phyloP scores from a whole-genome alignment of 2,888 invertebrate species.

The Strigamia transsilvanica region DNA sequence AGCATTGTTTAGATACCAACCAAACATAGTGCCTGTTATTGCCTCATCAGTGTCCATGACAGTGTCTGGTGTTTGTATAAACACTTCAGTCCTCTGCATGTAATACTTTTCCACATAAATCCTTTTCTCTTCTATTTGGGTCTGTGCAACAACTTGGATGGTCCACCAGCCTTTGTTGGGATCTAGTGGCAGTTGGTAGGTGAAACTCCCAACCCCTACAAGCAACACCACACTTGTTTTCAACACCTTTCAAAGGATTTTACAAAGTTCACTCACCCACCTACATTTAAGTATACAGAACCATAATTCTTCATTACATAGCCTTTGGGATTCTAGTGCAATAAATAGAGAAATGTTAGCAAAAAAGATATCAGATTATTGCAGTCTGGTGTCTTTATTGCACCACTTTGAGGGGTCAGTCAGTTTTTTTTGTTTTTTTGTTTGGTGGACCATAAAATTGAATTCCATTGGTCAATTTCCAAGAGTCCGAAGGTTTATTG shows the following conservation, averaged over 20 bases:
- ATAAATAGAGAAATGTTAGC: not conserved
- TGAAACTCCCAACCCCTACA: conserved; percentile 63
- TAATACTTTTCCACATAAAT: conserved; percentile 64
- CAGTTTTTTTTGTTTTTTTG: not conserved
- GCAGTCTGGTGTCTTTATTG: not conserved
- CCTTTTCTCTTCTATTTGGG: conserved; percentile 57
- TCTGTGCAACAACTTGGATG: conserved; percentile 63
- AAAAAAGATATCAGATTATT: not conserved
- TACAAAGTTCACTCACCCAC: conserved; percentile 58
- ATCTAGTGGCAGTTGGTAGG: conserved; percentile 54
- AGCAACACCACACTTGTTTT: not conserved
- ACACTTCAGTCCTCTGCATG: conserved; percentile 62
- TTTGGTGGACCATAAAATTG: not conserved
- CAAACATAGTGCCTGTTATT: conserved; percentile 60
- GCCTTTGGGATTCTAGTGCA: conserved; percentile 63
- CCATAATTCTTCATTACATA: conserved; percentile 65
- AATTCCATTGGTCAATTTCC: too few species aligned
- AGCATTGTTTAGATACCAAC: conserved; percentile 62
- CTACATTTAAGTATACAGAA: conserved; percentile 63
- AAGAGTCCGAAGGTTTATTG: too few species aligned
- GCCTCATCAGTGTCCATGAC: conserved; percentile 62
- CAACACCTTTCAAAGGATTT: not conserved
- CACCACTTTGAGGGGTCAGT: not conserved
- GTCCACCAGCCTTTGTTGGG: conserved; percentile 62
- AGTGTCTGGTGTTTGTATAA: conserved; percentile 62